Evolutionary conservation across 1,140 invertebrate genomes (phyloP).

Genomic region (Liolophura sinensis): DNA sequence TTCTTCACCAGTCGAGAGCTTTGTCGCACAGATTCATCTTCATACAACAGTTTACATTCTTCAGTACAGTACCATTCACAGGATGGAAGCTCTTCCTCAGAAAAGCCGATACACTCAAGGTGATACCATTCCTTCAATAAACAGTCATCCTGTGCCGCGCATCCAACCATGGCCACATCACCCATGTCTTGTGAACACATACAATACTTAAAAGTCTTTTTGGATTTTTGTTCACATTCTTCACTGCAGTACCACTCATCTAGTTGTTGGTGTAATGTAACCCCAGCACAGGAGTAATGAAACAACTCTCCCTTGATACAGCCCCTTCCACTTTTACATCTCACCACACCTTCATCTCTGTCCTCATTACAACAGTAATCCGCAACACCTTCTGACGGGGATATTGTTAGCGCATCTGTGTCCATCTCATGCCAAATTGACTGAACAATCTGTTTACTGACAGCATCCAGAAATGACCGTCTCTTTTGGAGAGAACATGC

Average conservation of each 20-base stretch:
- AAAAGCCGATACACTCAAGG: neutral
- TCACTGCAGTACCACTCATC: conserved; percentile 8
- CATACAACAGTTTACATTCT: neutral
- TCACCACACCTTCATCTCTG: conserved; percentile 10
- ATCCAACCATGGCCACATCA: conserved; percentile 5
- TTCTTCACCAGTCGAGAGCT: neutral
- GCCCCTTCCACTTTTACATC: conserved; percentile 4
- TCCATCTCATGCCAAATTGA: conserved; percentile 5
- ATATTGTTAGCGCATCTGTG: conserved; percentile 1
- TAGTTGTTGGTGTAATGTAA: conserved; percentile 8
- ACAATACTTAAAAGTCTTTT: conserved; percentile 2
- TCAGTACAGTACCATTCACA: conserved; percentile 14
- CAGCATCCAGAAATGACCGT: conserved; percentile 2
- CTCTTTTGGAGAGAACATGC: neutral
- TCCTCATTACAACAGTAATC: conserved; percentile 8
- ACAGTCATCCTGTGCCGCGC: conserved; percentile 1
- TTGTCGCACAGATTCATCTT: neutral
- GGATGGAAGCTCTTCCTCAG: neutral
- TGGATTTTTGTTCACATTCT: neutral
- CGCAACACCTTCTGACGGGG: neutral
- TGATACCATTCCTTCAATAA: conserved; percentile 11
- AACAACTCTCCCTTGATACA: conserved; percentile 11
- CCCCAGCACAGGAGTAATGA: conserved; percentile 12
- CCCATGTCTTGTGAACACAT: conserved; percentile 5
- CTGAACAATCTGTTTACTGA: conserved; percentile 1